Evolutionary conservation across 2,797 vertebrate species (phyloP), one percentile per base, ranked within the genome.

Genomic region (Anguilla marmorata): DNA sequence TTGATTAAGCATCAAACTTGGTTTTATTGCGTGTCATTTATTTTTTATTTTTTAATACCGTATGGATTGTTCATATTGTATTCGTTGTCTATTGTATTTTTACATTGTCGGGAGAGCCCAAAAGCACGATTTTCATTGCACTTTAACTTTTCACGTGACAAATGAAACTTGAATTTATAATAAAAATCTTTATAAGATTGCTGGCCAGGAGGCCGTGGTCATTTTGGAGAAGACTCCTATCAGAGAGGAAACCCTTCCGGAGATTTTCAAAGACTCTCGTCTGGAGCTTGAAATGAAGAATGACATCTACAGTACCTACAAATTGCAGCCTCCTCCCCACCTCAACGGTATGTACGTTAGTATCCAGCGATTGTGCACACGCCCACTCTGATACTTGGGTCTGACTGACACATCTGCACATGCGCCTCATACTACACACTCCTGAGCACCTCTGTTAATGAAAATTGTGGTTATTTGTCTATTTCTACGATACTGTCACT

Each of bases 141-240:
- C 24, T 72, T 72, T 0, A 72, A 27, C 27, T 30, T 5, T 14
- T 27, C 30, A 72, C 9, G 1, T 72, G 9, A 45, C 30, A 33
- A 72, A 63, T 63, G 21, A 24, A 63, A 72, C 27, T 16, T 33
- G 72, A 76, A 33, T 37, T 3, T 45, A 45, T 45, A 45, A 45
- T 45, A 45, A 45, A 11, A 33, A 14, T 76, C n/a, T 50, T 72
- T 52, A 27, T 45, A 91, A 97, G 96, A 87, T 97, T 9, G 93
- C 88, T 5, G 96, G 94, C 2, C 93, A 96, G 79, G 96, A 98
- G 30, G 97, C 98, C 0, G 94, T 99, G 30, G 93, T 99, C 37
- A 98, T 99, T 90, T 88, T 99, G 94, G 98, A 99, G 94, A 99
- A 99, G 94, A 98, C 97, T 0, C 98, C 98, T 0, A 97, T 99